Evolutionary conservation across 2,888 invertebrate genomes (phyloP).

Genomic region (Scaptomyza caliginosa): DNA sequence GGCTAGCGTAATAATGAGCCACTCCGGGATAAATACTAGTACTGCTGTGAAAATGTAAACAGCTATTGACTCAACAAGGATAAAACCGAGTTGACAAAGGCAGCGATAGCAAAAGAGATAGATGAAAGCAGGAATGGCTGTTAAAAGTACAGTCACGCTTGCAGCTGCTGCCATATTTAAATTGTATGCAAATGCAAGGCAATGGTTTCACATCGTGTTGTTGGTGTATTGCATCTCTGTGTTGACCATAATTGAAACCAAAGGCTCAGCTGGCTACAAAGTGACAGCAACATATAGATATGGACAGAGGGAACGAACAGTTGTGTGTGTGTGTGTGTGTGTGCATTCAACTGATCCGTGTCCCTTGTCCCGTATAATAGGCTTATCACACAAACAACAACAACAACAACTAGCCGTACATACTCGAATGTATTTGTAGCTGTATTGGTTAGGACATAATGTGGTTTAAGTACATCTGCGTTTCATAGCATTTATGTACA

Average conservation of each 20-base stretch:
- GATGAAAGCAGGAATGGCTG: background rate
- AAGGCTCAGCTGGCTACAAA: constrained; percentile 44
- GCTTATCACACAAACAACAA: constrained; percentile 21
- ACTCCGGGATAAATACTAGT: background rate
- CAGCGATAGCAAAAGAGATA: background rate
- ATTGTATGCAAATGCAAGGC: constrained; percentile 24
- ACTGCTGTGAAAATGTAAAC: background rate
- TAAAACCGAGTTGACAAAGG: background rate
- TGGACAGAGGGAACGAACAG: constrained; percentile 1
- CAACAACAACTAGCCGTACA: background rate
- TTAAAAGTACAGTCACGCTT: constrained; percentile 23
- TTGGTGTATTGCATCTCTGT: constrained; percentile 1
- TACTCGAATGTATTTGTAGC: too few relatives aligned
- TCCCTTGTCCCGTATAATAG: too few relatives aligned
- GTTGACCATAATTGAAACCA: constrained; percentile 35
- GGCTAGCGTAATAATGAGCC: background rate
- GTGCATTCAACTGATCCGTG: constrained; percentile 7
- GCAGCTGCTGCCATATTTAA: constrained; percentile 14
- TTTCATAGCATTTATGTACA: too few relatives aligned
- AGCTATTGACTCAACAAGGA: background rate
- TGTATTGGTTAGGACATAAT: too few relatives aligned
- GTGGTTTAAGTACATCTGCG: too few relatives aligned
- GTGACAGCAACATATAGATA: too few relatives aligned
- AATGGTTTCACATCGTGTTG: background rate
- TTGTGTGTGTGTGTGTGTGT: constrained; percentile 2